Conservation (phyloP, 2,888 invertebrate genomes). For the Syritta pipiens region DNA sequence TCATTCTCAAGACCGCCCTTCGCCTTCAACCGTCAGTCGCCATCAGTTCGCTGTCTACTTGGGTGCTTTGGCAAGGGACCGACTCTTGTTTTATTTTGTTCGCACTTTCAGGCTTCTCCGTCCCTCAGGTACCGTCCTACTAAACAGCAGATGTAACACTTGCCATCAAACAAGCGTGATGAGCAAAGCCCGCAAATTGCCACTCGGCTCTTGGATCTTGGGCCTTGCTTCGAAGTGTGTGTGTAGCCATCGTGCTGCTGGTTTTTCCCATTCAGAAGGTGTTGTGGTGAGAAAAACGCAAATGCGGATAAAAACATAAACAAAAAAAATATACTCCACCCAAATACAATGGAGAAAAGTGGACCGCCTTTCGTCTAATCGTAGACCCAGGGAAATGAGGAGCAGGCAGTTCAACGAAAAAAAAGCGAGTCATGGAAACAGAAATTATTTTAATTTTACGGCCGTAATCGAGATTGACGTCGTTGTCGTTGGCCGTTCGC, state of each 20-base stretch:
- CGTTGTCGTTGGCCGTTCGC: constrained; percentile 28
- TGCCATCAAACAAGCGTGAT: constrained; percentile 57
- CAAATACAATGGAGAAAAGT: constrained; percentile 20
- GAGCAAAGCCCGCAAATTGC: constrained; percentile 57
- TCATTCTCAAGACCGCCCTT: constrained; percentile 46
- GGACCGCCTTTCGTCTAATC: constrained; percentile 24
- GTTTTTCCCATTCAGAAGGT: constrained; percentile 36
- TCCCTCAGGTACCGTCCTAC: too few species aligned
- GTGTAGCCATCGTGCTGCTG: constrained; percentile 4
- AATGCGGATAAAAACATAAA: constrained; percentile 34
- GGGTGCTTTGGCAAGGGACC: background rate
- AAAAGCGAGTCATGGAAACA: constrained; percentile 20
- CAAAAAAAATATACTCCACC: constrained; percentile 18
- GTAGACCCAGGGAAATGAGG: constrained; percentile 14
- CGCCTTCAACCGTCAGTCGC: constrained; percentile 32
- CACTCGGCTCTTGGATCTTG: constrained; percentile 23
- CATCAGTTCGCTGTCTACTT: background rate
- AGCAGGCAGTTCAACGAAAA: background rate
- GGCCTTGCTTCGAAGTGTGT: background rate
- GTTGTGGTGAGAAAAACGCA: constrained; percentile 22
- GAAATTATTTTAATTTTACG: constrained; percentile 67
- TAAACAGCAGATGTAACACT: constrained; percentile 62
- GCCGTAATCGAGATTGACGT: constrained; percentile 58
- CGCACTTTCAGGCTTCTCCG: constrained; percentile 30
- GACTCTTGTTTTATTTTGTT: constrained; percentile 55